Base-by-base conservation (phyloP, 2,888 invertebrate species). In the Bugulina stolonifera region DNA sequence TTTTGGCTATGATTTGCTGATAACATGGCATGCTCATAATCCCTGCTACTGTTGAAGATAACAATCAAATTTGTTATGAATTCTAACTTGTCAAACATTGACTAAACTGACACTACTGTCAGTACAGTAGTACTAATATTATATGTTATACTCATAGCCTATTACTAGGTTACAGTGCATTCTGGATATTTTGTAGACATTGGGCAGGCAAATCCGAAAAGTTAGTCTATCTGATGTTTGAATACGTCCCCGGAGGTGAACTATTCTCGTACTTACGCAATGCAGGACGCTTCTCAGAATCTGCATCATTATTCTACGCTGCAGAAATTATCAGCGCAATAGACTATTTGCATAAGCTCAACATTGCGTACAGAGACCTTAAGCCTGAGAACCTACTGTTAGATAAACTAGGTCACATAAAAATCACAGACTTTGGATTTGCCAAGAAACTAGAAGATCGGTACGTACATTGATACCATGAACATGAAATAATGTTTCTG, bases 401-500 rank as follows among this genome's bases (percentile, higher is more conserved):
- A 71, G 96, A 95, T 80, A 89, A 89, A 76, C 93, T 94, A 78
- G 98, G 98, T 0, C 97, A 98, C 84, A 86, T 98, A 80, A 97
- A 96, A 86, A 93, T 98, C 79, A 97, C 96, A 10, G 98, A 98
- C 84, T 98, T 98, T 82, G 97, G 98, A 18, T 98, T 98, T 83
- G 95, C 97, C 64, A 98, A 98, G 86, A 92, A 93, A 80, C 86
- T 98, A 69, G 90, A 90, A 0, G 97, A 97, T 84, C 90, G 89
- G 89, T 89, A 78, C 74, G 80, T 55, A 55, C 22, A 18, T 52
- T 14, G 52, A 52, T n/a, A 52, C 52, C 52, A 14, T 10, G 52
- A 14, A 52, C 22, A 52, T 52, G 22, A 10, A 52, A 22, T 52
- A 52, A 52, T 52, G 52, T n/a, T n/a, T n/a, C n/a, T n/a, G n/a